Percentiles rank a stretch among this genome's conserved stretches.
Evolutionary conservation across 2,113 vertebrate species (phyloP).

Genomic region (Aegotheles bennettii): DNA sequence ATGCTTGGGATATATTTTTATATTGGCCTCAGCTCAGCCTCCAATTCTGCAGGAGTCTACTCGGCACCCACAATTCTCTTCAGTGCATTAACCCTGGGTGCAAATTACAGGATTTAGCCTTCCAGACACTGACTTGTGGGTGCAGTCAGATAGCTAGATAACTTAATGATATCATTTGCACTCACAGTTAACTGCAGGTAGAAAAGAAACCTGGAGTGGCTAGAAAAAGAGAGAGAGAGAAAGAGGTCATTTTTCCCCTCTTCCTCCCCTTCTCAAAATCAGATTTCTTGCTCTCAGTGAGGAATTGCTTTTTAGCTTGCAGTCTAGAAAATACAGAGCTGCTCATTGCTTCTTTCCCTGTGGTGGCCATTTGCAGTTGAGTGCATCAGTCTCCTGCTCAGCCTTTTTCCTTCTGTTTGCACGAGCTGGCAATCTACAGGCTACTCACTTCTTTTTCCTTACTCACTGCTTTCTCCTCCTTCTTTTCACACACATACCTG

Average conservation of each 20-base stretch:
- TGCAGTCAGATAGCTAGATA: slow-evolving; percentile 46
- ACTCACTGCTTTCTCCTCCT: not conserved
- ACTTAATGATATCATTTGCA: slow-evolving; percentile 54
- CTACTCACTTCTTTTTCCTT: not conserved
- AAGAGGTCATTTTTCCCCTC: not conserved
- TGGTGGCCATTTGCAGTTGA: slow-evolving; percentile 6
- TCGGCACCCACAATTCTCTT: slow-evolving; percentile 15
- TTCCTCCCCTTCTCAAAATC: not conserved
- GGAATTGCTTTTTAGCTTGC: not conserved
- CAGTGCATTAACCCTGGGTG: slow-evolving; percentile 49
- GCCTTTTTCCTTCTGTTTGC: not conserved
- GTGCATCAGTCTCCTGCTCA: not conserved
- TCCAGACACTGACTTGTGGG: slow-evolving; percentile 9
- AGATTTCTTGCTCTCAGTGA: not conserved
- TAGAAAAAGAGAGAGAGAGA: not conserved
- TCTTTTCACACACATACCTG: not conserved
- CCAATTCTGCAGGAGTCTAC: not conserved
- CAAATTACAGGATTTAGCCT: slow-evolving; percentile 44
- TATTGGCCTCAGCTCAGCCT: slow-evolving; percentile 21
- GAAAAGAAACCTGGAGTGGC: not conserved
- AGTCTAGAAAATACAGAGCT: not conserved
- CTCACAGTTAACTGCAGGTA: slow-evolving; percentile 25
- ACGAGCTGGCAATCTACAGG: not conserved
- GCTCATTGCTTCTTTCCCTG: not conserved
- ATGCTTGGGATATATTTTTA: slow-evolving; percentile 15